A percentile compares a stretch with the other conserved stretches of the same genome.
These are phyloP conservation scores for Adelphocoris suturalis DNA, from an alignment of 2,888 invertebrate species.

Conservation along the genomic window DNA sequence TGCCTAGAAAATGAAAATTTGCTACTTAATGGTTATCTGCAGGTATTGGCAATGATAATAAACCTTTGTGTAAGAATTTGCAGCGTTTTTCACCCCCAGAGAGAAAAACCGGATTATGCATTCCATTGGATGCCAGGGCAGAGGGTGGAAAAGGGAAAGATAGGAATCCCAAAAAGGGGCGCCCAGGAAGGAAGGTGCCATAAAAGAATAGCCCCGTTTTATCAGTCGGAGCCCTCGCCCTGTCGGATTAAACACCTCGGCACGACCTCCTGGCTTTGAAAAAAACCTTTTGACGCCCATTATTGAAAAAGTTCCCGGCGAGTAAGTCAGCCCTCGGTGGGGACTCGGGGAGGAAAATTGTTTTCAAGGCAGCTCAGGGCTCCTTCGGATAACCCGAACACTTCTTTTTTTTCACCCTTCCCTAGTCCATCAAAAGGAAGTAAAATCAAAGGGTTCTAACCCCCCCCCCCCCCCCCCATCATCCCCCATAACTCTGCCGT, in stretches of 20 bases:
- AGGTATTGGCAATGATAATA: no score
- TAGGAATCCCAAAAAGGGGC: slow-evolving; percentile 29
- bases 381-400: neutral
- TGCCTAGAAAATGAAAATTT: no score
- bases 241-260: slow-evolving; percentile 55
- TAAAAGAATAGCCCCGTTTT: slow-evolving; percentile 24
- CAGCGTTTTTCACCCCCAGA: neutral
- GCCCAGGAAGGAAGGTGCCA: slow-evolving; percentile 9
- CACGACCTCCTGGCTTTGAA: neutral
- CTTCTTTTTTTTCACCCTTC: neutral
- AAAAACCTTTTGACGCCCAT: slow-evolving; percentile 58
- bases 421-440: neutral
- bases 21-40: no score
- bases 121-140: neutral
- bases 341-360: slow-evolving; percentile 7
- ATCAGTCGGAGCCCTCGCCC: slow-evolving; percentile 23
- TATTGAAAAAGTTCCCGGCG: slow-evolving; percentile 57
- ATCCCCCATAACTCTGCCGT: neutral
- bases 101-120: neutral
- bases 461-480: no score
- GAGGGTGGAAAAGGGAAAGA: neutral
- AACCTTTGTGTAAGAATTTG: no score
- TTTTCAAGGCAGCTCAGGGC: neutral
- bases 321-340: neutral
- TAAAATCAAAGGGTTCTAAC: neutral